phyloP scores from a whole-genome alignment of 2,797 vertebrate genomes.

The Protosalanx chinensis region DNA sequence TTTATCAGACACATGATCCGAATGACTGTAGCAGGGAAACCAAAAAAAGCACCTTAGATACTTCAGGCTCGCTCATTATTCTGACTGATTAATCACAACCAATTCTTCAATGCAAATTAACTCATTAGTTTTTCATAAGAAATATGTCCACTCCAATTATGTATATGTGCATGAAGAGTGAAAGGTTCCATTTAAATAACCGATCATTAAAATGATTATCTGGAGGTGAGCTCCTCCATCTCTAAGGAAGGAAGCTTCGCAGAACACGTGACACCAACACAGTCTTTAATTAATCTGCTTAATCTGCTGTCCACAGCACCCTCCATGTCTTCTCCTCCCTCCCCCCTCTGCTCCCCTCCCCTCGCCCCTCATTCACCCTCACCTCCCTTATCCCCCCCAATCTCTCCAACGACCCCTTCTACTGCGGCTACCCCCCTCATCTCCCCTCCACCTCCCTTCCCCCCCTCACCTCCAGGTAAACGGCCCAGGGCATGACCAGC shows the following conservation, averaged over 20 bases:
- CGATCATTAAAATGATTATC: not conserved
- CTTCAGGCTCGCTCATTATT: not conserved
- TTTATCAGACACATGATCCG: not conserved
- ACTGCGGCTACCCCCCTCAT: slow-evolving; percentile 1
- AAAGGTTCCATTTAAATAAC: not conserved
- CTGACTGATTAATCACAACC: slow-evolving; percentile 12
- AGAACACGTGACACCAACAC: too few relatives aligned
- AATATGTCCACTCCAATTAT: slow-evolving; percentile 43
- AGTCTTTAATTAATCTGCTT: too few relatives aligned
- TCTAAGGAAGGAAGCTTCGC: too few relatives aligned
- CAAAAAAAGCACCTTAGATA: not conserved
- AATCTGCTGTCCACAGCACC: too few relatives aligned
- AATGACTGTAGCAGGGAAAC: not conserved
- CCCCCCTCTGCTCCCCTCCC: not conserved
- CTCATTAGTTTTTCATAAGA: slow-evolving; percentile 43
- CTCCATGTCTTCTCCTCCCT: not conserved
- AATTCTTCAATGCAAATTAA: slow-evolving; percentile 32
- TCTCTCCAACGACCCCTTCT: slow-evolving; percentile 27
- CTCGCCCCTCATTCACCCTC: too few relatives aligned
- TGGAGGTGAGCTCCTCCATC: too few relatives aligned
- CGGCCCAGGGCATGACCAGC: slow-evolving; percentile 93
- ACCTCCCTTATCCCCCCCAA: slow-evolving; percentile 13
- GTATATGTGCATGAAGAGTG: slow-evolving; percentile 34
- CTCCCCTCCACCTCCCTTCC: slow-evolving; percentile 67
- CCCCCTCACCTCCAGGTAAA: slow-evolving; percentile 89